Base-by-base conservation (phyloP, 2,888 invertebrate species). In the Glaucopsyche alexis region DNA sequence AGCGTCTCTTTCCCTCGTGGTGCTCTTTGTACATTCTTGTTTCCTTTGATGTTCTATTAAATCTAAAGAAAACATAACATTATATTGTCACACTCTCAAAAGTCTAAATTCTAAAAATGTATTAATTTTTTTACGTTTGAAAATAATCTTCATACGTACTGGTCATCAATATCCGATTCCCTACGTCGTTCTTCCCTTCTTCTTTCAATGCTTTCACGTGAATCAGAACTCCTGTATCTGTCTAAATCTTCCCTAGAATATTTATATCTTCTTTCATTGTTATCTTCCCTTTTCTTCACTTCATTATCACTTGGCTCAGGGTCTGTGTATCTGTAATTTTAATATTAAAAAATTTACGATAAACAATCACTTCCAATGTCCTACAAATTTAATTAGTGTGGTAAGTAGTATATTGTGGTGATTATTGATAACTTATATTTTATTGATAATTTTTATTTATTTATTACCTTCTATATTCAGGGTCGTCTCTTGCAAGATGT, bases 1-100 rank as follows among this genome's bases (percentile, higher is more conserved):
- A 95, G 79, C 95, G 94, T 75, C 94, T 94, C 77, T 85, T 95
- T 93, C 87, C 82, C 73, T 82, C 85, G 71, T 84, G 81, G 9
- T 80, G 81, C 73, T 85, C 85, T 81, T 82, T 83, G 76, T 82
- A 82, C 76, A 84, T 85, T 80, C 84, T 85, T 69, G 87, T 91
- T 75, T 87, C 86, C 80, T 84, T 88, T 6, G 85, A 71, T 16
- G 85, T 85, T 77, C 83, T 85, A 52, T 88, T 85, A 76, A 86
- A 87, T 75, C 89, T 88, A 76, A 16, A 16, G 29, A 9, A 9
- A 73, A 72, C 40, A 40, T 29, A 2, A 29, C 2, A 29, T 29
- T 0, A 29, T 29, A 29, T 29, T 29, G 29, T 29, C 42, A 65
- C 13, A 13, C 40, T 38, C 38, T 16, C 40, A 50, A 55, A 50